These are phyloP conservation scores for Calyptommatus sinebrachiatus DNA, from an alignment of 2,113 vertebrate species.

Conservation along the genomic window DNA sequence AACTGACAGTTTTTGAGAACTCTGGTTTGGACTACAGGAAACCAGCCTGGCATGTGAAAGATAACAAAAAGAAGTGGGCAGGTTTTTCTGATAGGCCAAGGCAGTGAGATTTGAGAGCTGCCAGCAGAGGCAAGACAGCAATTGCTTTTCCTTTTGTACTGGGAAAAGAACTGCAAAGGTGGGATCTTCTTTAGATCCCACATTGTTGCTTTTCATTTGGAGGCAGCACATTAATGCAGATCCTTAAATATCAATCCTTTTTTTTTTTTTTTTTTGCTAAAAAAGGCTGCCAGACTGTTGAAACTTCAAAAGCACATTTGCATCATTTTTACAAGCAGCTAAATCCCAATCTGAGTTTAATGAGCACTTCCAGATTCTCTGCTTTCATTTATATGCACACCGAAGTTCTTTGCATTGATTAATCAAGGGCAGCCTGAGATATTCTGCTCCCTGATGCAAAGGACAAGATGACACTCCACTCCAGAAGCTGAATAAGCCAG, in stretches of 20 bases:
- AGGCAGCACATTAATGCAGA: background rate
- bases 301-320: constrained; percentile 2
- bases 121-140: too few species aligned
- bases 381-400: background rate
- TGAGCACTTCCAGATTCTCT: background rate
- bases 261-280: background rate
- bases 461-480: background rate
- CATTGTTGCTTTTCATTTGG: too few species aligned
- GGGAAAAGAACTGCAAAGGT: too few species aligned
- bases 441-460: too few species aligned
- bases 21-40: too few species aligned
- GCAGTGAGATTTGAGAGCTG: too few species aligned
- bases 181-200: too few species aligned
- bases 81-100: too few species aligned
- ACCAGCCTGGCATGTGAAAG: too few species aligned
- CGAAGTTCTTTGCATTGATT: background rate
- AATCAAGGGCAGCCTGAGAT: background rate
- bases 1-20: too few species aligned
- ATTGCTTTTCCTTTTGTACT: too few species aligned
- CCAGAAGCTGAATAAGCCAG: background rate
- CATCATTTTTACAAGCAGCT: background rate
- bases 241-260: background rate
- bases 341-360: background rate
- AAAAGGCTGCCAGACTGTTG: background rate
- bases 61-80: too few species aligned